A percentile compares a stretch with the other conserved stretches of the same genome.
Conservation (phyloP, 2,113 vertebrate genomes). For the Hemichromis elongatus region DNA sequence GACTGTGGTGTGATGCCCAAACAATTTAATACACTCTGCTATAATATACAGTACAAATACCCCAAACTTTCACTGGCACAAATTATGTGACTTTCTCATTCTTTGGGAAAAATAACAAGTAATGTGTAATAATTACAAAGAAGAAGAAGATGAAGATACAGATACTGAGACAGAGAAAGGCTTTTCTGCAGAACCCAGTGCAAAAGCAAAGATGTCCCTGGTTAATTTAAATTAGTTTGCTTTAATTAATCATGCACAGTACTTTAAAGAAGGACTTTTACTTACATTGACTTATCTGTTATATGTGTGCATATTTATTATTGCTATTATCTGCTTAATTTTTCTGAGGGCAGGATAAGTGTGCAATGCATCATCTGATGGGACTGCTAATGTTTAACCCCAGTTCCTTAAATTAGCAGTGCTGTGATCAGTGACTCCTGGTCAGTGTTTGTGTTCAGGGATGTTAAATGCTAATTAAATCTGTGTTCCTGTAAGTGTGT, state of each 20-base stretch:
- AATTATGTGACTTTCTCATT: background rate
- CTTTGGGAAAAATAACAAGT: background rate
- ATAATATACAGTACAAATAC: fast-evolving
- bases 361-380: background rate
- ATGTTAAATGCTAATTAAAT: background rate
- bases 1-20: background rate
- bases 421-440: background rate
- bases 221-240: background rate
- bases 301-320: background rate
- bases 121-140: background rate
- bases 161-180: background rate
- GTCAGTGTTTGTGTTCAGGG: background rate
- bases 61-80: background rate
- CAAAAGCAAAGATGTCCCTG: background rate
- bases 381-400: background rate
- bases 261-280: fast-evolving
- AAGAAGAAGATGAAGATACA: background rate
- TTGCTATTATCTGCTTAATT: background rate
- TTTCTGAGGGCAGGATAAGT: background rate
- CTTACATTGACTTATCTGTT: background rate
- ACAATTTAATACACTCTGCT: background rate
- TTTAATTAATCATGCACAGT: background rate
- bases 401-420: background rate
- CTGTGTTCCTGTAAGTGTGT: background rate
- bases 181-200: background rate